Percentiles rank a stretch among this genome's conserved stretches.
Conservation (phyloP, 2,888 invertebrate genomes). For the Phengaris arion region DNA sequence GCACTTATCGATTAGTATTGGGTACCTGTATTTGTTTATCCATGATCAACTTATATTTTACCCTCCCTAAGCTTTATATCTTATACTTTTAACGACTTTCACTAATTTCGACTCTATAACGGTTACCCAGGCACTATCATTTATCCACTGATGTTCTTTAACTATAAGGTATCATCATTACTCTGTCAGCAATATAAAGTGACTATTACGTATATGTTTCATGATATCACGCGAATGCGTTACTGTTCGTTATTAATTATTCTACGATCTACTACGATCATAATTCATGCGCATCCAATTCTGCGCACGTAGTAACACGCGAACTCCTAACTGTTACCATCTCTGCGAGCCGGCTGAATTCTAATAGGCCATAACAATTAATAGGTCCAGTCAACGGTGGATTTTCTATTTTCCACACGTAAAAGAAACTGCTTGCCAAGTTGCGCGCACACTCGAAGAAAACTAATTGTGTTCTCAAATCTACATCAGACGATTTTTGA, state of each 20-base stretch:
- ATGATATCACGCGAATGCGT: conserved; percentile 50
- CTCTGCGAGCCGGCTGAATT: conserved; percentile 68
- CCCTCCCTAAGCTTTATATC: neutral
- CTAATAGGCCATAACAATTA: conserved; percentile 74
- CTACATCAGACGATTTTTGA: neutral
- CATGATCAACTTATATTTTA: neutral
- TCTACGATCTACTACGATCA: conserved; percentile 50
- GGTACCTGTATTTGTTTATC: no score
- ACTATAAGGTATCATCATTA: conserved; percentile 25
- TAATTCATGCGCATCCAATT: conserved; percentile 60
- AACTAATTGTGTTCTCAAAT: conserved; percentile 55
- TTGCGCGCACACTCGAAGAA: conserved; percentile 64
- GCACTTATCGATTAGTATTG: neutral
- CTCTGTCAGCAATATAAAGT: conserved; percentile 18
- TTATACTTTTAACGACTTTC: neutral
- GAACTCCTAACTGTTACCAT: conserved; percentile 70
- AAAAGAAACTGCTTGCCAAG: conserved; percentile 74
- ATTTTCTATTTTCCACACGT: conserved; percentile 80
- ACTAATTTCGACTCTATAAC: no score
- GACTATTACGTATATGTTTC: conserved; percentile 36
- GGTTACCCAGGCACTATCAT: no score
- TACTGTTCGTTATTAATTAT: conserved; percentile 46
- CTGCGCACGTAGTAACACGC: conserved; percentile 70
- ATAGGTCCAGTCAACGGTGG: conserved; percentile 76
- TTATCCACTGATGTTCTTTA: neutral